Evolutionary conservation across 30 jellyfish, hydroid and myxozoan species (phyloP), one percentile per base, ranked within the genome.

Genomic region (Pelagia noctiluca): DNA sequence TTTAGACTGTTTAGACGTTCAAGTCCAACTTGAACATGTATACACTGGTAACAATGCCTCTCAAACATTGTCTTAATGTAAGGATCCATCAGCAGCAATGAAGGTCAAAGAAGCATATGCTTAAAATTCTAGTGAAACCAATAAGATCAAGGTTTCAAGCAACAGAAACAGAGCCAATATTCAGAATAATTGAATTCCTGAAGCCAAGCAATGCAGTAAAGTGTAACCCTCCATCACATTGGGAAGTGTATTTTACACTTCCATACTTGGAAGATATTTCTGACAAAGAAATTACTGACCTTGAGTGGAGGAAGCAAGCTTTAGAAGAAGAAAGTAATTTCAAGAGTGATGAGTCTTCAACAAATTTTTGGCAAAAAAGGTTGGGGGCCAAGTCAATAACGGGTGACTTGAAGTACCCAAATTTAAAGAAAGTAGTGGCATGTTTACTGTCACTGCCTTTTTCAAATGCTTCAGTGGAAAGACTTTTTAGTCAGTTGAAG

Each of bases 251-350:
- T 21, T 3, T 2, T 26, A 8, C 11, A 7, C 19, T 74, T 49
- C 86, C 86, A 12, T 38, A 12, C 28, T 29, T 74, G 25, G 31
- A 23, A 5, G 52, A 47, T 2, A 35, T 49, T 8, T 46, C 63
- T 16, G 52, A 74, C 29, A 74, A 11, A 3, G 50, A 35, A 3
- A 31, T 5, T 30, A 49, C 49, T 2, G 78, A 74, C 33, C 23
- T 74, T 3, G 86, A 74, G 31, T 74, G 83, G 86, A 74, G 86
- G 63, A 81, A 49, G 28, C 77, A 74, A 66, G 86, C 86, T 7
- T 38, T 74, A 49, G 78, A 49, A 47, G 77, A 74, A 35, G 47
- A 25, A 47, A 7, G 16, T 11, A 29, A 25, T 2, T 2, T 74
- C 2, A 19, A 3, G 4, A 5, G 21, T 10, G 49, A 34, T 34